Conservation (phyloP, 2,888 invertebrate species). For the Phyto melanocephala region DNA sequence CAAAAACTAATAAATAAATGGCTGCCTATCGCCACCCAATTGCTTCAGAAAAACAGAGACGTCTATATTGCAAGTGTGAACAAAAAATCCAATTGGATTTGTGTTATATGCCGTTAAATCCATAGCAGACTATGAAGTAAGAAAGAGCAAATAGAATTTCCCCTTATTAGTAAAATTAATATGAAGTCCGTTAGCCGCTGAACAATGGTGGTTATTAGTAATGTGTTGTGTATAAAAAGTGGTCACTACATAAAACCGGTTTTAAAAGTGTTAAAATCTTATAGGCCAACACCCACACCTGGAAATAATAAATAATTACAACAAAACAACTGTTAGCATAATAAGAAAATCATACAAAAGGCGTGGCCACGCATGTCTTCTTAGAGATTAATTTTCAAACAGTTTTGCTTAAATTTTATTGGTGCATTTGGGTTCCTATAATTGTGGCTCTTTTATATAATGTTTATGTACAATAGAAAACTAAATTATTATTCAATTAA, state of each 20-base stretch:
- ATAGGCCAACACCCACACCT: conserved; percentile 35
- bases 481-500: neutral
- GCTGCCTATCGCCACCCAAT: conserved; percentile 8
- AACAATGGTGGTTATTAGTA: conserved; percentile 55
- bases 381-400: neutral
- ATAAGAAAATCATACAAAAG: neutral
- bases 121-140: neutral
- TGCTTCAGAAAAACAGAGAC: neutral
- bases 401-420: neutral
- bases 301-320: neutral
- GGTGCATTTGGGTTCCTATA: too few relatives aligned
- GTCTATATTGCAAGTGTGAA: neutral
- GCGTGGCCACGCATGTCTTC: conserved; percentile 51
- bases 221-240: neutral
- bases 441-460: neutral
- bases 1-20: conserved; percentile 52
- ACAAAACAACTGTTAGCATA: neutral
- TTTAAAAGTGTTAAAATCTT: conserved; percentile 40
- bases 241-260: conserved; percentile 43
- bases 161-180: conserved; percentile 23
- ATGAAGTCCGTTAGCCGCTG: conserved; percentile 45
- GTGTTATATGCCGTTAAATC: neutral
- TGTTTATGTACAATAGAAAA: neutral
- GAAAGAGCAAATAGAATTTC: conserved; percentile 29
- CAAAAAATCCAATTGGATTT: conserved; percentile 62